phyloP scores from a whole-genome alignment of 2,113 vertebrate species.

The Alethe diademata region DNA sequence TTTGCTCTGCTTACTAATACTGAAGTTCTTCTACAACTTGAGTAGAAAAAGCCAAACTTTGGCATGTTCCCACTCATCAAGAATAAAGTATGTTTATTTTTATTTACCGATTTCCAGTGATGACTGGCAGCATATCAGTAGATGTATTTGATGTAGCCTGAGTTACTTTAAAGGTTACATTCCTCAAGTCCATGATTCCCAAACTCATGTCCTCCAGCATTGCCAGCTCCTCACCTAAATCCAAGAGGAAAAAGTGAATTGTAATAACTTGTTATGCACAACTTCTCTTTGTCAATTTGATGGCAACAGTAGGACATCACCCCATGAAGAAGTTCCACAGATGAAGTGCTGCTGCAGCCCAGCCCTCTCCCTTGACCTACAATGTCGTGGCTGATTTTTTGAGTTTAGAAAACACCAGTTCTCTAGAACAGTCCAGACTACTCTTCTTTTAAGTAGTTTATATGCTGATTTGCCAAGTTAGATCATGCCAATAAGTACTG shows the following conservation, averaged over 20 bases:
- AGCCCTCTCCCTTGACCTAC: not conserved
- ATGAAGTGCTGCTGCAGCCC: not conserved
- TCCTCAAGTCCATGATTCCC: conserved; percentile 94
- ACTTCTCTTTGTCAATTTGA: not conserved
- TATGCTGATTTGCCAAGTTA: not conserved
- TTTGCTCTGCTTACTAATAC: not conserved
- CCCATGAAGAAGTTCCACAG: not conserved
- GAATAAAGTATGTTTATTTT: not conserved
- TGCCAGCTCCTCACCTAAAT: conserved; percentile 90
- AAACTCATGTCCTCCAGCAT: conserved; percentile 99
- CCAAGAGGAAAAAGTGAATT: not conserved
- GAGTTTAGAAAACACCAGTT: not conserved
- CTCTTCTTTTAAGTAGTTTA: not conserved
- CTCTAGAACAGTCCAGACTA: not conserved
- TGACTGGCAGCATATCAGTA: conserved; percentile 94
- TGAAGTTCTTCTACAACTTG: not conserved
- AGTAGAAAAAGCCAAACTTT: not conserved
- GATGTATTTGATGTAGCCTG: conserved; percentile 87
- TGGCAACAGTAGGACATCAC: accelerated
- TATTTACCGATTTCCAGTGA: conserved; percentile 90
- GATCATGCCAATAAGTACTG: not conserved
- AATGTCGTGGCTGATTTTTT: not conserved
- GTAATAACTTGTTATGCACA: not conserved
- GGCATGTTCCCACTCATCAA: not conserved
- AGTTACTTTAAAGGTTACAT: conserved; percentile 97